Conservation (phyloP, 2,888 invertebrate species). For the Charanyca ferruginea region DNA sequence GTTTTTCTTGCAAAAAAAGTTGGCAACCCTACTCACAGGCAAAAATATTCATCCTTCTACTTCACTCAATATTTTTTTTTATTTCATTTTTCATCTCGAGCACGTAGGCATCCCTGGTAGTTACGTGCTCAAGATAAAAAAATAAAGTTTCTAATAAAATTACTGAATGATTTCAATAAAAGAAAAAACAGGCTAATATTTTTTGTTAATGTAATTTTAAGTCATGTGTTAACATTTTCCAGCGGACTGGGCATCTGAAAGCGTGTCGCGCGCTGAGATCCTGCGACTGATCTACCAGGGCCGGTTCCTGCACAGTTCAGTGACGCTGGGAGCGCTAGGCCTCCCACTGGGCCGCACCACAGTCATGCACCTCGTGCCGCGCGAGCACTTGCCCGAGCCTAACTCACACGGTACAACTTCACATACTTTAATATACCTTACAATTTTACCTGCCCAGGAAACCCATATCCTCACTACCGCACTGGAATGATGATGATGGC, state of each 20-base stretch:
- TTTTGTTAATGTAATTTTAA: no score
- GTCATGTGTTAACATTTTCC: slow-evolving; percentile 65
- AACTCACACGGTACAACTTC: slow-evolving; percentile 96
- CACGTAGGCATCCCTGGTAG: no score
- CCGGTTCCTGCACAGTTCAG: slow-evolving; percentile 99
- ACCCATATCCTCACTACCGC: background rate
- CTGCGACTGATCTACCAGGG: slow-evolving; percentile 99
- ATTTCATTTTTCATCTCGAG: no score
- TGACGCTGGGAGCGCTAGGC: slow-evolving; percentile 99
- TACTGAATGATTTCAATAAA: no score
- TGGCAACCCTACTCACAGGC: no score
- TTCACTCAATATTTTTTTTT: no score
- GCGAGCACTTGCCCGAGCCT: slow-evolving; percentile 99
- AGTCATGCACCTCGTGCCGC: slow-evolving; percentile 99
- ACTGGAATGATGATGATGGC: background rate
- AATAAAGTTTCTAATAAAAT: no score
- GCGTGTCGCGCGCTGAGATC: slow-evolving; percentile 98
- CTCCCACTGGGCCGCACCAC: slow-evolving; percentile 99
- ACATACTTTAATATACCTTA: background rate
- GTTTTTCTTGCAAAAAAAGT: no score
- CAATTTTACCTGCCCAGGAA: no score
- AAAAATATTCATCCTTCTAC: no score
- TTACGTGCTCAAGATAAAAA: no score
- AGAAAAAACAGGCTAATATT: no score
- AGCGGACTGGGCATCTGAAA: slow-evolving; percentile 99